These are phyloP conservation scores for Ferrisia virgata DNA, from an alignment of 2,888 invertebrate species.

Conservation along the genomic window DNA sequence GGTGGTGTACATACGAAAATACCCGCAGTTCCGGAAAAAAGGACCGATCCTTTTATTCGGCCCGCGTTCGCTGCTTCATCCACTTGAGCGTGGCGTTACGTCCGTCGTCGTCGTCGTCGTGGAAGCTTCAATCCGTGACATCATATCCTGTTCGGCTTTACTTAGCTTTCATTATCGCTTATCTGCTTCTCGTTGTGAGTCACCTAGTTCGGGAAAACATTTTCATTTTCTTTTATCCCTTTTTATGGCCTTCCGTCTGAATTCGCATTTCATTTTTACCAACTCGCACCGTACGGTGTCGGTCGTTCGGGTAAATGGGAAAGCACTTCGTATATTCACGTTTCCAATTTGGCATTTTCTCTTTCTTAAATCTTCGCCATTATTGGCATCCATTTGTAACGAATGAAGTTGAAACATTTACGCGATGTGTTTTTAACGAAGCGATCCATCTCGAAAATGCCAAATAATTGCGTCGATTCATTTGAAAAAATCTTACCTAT, in stretches of 20 bases:
- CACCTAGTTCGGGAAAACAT: conserved; percentile 39
- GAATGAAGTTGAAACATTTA: conserved; percentile 16
- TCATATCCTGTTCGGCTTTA: conserved; percentile 42
- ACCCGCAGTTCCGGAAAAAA: conserved; percentile 38
- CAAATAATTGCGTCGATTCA: conserved; percentile 28
- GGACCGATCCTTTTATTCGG: conserved; percentile 29
- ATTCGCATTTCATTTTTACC: conserved; percentile 15
- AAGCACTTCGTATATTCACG: conserved; percentile 28
- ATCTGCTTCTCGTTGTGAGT: conserved; percentile 39
- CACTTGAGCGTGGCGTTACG: neutral
- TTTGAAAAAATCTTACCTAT: neutral
- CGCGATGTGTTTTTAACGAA: conserved; percentile 21
- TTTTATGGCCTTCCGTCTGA: conserved; percentile 22
- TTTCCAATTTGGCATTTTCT: conserved; percentile 30
- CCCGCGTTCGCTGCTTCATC: neutral
- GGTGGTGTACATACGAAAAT: conserved; percentile 38
- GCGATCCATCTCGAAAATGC: conserved; percentile 16
- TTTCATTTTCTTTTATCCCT: conserved; percentile 41
- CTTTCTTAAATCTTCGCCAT: conserved; percentile 23
- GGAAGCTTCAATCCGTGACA: conserved; percentile 41
- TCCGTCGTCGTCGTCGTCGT: conserved; percentile 31
- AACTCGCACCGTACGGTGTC: neutral
- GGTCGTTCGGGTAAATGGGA: neutral
- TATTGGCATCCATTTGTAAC: conserved; percentile 30
- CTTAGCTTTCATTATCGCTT: conserved; percentile 43